Percentiles rank a stretch among this genome's conserved stretches.
Evolutionary conservation across 2,888 invertebrate genomes (phyloP).

Genomic region (Rosalia funebris): DNA sequence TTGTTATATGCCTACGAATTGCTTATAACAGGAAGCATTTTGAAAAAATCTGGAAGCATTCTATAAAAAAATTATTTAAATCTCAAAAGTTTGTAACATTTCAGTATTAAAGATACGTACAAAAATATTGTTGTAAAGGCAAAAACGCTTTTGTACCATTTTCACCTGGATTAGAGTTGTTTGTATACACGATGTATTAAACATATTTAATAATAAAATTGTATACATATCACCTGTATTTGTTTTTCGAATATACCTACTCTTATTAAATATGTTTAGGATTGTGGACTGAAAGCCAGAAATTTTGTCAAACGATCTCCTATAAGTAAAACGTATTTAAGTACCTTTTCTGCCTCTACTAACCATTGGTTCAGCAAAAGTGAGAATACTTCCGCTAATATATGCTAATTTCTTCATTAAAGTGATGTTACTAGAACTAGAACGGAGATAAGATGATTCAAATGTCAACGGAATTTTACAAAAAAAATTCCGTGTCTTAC

Average conservation of each 20-base stretch:
- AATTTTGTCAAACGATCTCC: conserved; percentile 23
- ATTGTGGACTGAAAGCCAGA: conserved; percentile 21
- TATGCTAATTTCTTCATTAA: not conserved
- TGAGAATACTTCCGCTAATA: not conserved
- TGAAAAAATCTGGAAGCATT: conserved; percentile 56
- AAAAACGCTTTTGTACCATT: conserved; percentile 64
- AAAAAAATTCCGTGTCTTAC: too few species aligned
- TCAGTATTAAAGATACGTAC: conserved; percentile 60
- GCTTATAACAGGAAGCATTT: conserved; percentile 56
- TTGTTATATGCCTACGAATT: conserved; percentile 39
- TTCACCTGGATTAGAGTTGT: conserved; percentile 58
- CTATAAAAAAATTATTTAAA: conserved; percentile 52
- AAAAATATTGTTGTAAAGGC: conserved; percentile 63
- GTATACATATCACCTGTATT: conserved; percentile 42
- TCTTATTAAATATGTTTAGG: conserved; percentile 43
- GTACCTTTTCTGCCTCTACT: too few species aligned
- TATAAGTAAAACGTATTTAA: not conserved
- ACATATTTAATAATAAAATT: conserved; percentile 42
- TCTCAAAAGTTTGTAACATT: conserved; percentile 46
- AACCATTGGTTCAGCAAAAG: too few species aligned
- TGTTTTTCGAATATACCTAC: conserved; percentile 30
- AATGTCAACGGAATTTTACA: too few species aligned
- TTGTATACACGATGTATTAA: conserved; percentile 52
- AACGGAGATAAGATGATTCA: too few species aligned
- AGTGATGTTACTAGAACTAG: too few species aligned